Evolutionary conservation across 2,797 vertebrate species (phyloP).

Genomic region (Galagoides demidoff): DNA sequence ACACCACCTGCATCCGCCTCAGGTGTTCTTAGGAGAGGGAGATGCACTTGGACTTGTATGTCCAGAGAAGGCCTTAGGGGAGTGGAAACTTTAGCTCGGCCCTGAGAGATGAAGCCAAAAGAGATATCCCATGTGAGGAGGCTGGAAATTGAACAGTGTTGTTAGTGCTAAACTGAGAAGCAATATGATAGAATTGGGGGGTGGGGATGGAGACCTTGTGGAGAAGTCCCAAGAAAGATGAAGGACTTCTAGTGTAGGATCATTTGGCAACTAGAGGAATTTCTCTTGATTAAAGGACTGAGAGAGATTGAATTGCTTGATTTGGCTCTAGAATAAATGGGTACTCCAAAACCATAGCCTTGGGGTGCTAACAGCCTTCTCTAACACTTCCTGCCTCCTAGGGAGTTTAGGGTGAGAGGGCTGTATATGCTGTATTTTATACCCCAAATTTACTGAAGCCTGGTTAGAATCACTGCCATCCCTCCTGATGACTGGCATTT

Average conservation of each 20-base stretch:
- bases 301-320: neutral
- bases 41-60: neutral
- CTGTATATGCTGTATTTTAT: neutral
- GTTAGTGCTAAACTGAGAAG: neutral
- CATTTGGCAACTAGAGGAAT: neutral
- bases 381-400: neutral
- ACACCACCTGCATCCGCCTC: neutral
- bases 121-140: neutral
- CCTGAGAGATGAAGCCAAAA: neutral
- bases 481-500: neutral
- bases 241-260: neutral
- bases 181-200: neutral
- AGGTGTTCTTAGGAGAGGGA: neutral
- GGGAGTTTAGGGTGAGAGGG: neutral
- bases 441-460: neutral
- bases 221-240: neutral
- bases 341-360: neutral
- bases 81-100: neutral
- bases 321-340: neutral
- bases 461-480: neutral
- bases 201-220: no score
- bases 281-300: constrained; percentile 3
- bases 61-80: neutral
- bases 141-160: neutral
- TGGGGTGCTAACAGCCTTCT: neutral